Conservation (phyloP, 2,888 invertebrate species). For the Cistogaster globosa region DNA sequence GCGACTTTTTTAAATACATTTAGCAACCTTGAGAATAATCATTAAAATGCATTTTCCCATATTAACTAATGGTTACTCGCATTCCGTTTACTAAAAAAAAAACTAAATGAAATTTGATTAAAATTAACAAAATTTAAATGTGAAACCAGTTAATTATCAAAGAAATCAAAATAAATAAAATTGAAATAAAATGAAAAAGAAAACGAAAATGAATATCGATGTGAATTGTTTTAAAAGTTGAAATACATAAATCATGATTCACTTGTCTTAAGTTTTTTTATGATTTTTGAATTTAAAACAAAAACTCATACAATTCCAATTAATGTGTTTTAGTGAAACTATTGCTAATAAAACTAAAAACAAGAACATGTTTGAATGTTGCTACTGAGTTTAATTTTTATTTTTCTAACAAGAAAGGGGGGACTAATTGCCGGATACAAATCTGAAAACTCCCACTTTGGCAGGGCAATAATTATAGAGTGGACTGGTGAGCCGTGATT, state of each 20-base stretch:
- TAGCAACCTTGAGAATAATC: conserved; percentile 28
- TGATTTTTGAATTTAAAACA: neutral
- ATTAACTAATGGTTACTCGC: conserved; percentile 7
- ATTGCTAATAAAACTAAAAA: no score
- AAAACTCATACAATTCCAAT: neutral
- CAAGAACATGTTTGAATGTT: no score
- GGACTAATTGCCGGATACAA: no score
- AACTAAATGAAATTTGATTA: conserved; percentile 16
- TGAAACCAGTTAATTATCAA: conserved; percentile 13
- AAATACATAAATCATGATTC: conserved; percentile 29
- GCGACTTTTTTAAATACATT: no score
- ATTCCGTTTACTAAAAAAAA: conserved; percentile 1
- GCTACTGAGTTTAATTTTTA: no score
- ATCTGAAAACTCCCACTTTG: no score
- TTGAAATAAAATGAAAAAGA: neutral
- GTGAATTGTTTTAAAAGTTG: conserved; percentile 28
- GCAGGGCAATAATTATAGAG: no score
- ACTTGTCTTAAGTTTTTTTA: neutral
- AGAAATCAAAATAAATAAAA: neutral
- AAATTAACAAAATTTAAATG: conserved; percentile 8
- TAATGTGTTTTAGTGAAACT: no score
- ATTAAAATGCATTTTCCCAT: conserved; percentile 6
- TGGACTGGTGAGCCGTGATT: no score
- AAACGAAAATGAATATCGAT: conserved; percentile 7
- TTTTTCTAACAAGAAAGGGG: no score